Conservation (phyloP, 2,888 invertebrate genomes). For the Mesorhabditis belari region DNA sequence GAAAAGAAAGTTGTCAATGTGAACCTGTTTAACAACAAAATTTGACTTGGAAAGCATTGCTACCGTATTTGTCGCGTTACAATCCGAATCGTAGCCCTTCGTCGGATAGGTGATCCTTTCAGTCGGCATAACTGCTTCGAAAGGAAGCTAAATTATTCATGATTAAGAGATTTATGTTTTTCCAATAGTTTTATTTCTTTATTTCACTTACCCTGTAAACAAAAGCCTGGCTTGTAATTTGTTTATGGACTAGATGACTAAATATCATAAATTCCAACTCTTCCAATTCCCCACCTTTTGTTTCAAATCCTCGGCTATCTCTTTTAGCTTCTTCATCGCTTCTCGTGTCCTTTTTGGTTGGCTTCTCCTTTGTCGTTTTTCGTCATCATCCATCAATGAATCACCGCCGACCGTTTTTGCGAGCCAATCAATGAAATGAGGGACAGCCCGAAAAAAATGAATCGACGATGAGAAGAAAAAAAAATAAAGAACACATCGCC, state of each 20-base stretch:
- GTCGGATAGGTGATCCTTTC: slow-evolving; percentile 12
- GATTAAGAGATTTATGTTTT: neutral
- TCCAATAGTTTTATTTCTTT: neutral
- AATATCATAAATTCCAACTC: neutral
- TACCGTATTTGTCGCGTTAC: slow-evolving; percentile 25
- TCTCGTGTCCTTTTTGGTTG: neutral
- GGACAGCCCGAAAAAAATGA: too few relatives aligned
- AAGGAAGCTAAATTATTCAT: neutral
- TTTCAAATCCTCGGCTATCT: slow-evolving; percentile 8
- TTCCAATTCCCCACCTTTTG: neutral
- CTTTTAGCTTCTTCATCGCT: slow-evolving; percentile 1
- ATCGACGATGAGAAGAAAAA: too few relatives aligned
- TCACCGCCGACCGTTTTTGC: neutral
- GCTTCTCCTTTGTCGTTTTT: neutral
- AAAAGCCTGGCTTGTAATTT: too few relatives aligned
- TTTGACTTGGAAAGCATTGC: neutral
- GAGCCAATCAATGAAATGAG: neutral
- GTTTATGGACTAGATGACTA: neutral
- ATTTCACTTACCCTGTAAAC: neutral
- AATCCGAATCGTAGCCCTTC: slow-evolving; percentile 29
- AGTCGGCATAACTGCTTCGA: slow-evolving; percentile 7
- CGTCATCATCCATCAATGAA: too few relatives aligned
- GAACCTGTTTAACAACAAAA: slow-evolving; percentile 51
- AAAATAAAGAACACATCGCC: too few relatives aligned
- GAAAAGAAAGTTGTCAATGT: slow-evolving; percentile 69